Evolutionary conservation across 2,888 invertebrate genomes (phyloP).

Genomic region (Tribolium freemani): DNA sequence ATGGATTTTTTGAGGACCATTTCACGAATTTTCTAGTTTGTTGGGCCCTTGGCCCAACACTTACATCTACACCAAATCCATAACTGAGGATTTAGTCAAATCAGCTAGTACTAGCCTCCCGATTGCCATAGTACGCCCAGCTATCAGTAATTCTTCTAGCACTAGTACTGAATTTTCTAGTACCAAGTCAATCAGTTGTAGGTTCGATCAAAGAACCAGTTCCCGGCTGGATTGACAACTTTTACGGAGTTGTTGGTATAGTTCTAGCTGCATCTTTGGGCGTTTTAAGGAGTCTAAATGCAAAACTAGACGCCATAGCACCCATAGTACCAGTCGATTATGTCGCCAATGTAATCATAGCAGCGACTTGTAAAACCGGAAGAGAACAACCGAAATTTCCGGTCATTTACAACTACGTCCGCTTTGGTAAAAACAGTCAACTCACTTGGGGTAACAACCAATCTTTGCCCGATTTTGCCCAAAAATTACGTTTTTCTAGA

Average conservation of each 20-base stretch:
- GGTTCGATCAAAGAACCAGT: conserved; percentile 47
- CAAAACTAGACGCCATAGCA: conserved; percentile 69
- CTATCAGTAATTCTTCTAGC: conserved; percentile 68
- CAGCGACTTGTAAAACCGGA: conserved; percentile 45
- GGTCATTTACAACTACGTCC: not conserved
- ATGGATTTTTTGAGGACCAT: not conserved
- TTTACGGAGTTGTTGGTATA: conserved; percentile 51
- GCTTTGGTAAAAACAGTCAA: not conserved
- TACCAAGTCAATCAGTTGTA: not conserved
- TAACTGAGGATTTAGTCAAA: conserved; percentile 76
- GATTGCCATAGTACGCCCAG: conserved; percentile 78
- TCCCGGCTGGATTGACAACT: conserved; percentile 72
- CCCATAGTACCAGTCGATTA: conserved; percentile 77
- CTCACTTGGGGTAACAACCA: conserved; percentile 49
- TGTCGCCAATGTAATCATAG: conserved; percentile 75
- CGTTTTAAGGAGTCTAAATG: conserved; percentile 68
- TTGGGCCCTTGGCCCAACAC: conserved; percentile 77
- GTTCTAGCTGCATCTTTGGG: conserved; percentile 52
- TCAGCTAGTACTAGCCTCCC: conserved; percentile 73
- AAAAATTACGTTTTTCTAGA: conserved; percentile 64
- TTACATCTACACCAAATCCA: conserved; percentile 80
- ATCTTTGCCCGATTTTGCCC: not conserved
- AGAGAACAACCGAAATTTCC: not conserved
- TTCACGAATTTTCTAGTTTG: conserved; percentile 59
- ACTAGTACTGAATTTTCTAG: not conserved